Conservation (phyloP, 2,113 vertebrate species). For the Lampris incognitus region DNA sequence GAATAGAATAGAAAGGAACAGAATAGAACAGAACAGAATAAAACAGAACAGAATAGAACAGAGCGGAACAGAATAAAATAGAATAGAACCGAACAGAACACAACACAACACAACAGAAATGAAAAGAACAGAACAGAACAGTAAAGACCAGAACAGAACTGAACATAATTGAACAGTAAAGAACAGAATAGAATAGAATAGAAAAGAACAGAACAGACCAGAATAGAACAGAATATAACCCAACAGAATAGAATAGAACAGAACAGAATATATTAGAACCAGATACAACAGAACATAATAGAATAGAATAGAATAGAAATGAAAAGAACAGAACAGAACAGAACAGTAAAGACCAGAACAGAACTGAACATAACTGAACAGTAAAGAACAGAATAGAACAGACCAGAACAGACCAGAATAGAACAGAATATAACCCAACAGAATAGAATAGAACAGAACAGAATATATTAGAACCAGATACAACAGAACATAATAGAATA, state of each 20-base stretch:
- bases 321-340: slow-evolving; percentile 32
- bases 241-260: not conserved
- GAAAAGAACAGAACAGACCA: slow-evolving; percentile 34
- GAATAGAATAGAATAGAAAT: not conserved
- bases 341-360: not conserved
- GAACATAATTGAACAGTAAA: not conserved
- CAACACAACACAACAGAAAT: slow-evolving; percentile 17
- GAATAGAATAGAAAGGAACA: not conserved
- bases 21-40: slow-evolving; percentile 1
- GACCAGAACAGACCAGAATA: too few species aligned
- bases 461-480: too few species aligned
- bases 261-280: slow-evolving; percentile 22
- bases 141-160: not conserved
- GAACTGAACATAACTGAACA: not conserved
- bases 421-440: too few species aligned
- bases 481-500: not conserved
- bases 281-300: not conserved
- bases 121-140: slow-evolving; percentile 36
- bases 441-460: too few species aligned
- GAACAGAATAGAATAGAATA: slow-evolving; percentile 15
- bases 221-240: not conserved
- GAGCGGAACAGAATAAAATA: too few species aligned
- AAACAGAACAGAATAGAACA: not conserved
- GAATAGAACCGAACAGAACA: slow-evolving; percentile 24
- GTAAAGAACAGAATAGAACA: too few species aligned